Percentiles rank a stretch among this genome's conserved stretches.
Evolutionary conservation across 2,797 vertebrate genomes (phyloP).

Genomic region (Propithecus perrieri): DNA sequence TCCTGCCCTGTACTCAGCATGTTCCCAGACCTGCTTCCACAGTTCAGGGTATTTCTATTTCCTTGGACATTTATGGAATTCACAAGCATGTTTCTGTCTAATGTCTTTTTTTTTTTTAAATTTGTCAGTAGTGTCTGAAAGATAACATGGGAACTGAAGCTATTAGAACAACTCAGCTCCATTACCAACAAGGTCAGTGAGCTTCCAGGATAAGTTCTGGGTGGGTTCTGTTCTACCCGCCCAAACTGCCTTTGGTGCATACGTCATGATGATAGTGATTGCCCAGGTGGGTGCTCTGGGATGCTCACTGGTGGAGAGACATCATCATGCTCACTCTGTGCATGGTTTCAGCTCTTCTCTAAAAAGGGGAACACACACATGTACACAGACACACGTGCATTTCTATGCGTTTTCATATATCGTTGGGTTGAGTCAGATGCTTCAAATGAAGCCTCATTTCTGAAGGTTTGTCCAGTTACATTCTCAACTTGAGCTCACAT

Average conservation of each 20-base stretch:
- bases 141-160: no score
- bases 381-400: accelerated
- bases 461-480: background rate
- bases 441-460: background rate
- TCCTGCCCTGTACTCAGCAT: background rate
- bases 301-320: background rate
- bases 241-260: accelerated
- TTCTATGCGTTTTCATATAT: background rate
- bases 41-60: background rate
- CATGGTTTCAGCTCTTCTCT: background rate
- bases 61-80: background rate
- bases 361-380: background rate
- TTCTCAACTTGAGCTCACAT: background rate
- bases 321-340: accelerated
- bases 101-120: background rate
- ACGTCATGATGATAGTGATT: accelerated
- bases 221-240: accelerated
- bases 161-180: background rate
- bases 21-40: background rate
- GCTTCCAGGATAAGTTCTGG: background rate
- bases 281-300: accelerated
- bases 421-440: background rate
- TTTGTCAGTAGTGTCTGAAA: background rate
- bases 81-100: background rate
- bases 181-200: background rate